Evolutionary conservation across 1,140 invertebrate species (phyloP), one percentile per base, ranked within the genome.

Genomic region (Scylla paramamosain): DNA sequence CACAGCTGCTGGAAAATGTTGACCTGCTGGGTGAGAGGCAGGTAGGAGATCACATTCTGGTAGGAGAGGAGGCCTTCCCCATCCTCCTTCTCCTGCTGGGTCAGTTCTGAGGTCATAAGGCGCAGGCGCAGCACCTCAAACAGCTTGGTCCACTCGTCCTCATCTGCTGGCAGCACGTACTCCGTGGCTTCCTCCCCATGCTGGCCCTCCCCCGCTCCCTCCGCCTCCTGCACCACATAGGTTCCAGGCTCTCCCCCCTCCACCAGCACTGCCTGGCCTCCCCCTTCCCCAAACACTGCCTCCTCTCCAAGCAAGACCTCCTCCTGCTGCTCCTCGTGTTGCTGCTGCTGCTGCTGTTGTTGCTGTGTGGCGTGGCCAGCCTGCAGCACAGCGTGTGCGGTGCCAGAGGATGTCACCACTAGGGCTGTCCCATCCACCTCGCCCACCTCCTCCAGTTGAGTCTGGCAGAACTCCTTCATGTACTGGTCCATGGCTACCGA

Each of bases 1-100:
- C 96, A 96, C 20, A 96, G 86, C 83, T 93, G 93, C 84, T 96
- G 96, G 83, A 96, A 96, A n/a, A 96, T 95, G 31, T 91, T 91
- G 46, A 96, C 96, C 52, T 96, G 96, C 67, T 96, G 90, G 87
- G 94, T 31, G 39, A 96, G 46, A 52, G 95, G 88, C 31, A 95
- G 45, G 48, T 95, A 94, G 32, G 96, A 89, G 92, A 96, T 92
- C 46, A 96, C 91, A 86, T 95, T 95, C 86, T 95, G 83, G 77
- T 95, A 96, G 29, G 92, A 92, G 20, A 96, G 52, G 6, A 96
- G 86, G 14, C 91, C 82, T 52, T 95, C 93, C 86, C 93, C 96
- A 52, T 96, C 96, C 20, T 46, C 83, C 48, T 93, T 94, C 91
- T 96, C 96, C 52, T 96, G 84, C 45, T 88, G 59, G 16, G 59